Percentiles rank a stretch among this genome's conserved stretches.
Evolutionary conservation across 1,140 invertebrate genomes (phyloP).

Genomic region (Sinonovacula constricta): DNA sequence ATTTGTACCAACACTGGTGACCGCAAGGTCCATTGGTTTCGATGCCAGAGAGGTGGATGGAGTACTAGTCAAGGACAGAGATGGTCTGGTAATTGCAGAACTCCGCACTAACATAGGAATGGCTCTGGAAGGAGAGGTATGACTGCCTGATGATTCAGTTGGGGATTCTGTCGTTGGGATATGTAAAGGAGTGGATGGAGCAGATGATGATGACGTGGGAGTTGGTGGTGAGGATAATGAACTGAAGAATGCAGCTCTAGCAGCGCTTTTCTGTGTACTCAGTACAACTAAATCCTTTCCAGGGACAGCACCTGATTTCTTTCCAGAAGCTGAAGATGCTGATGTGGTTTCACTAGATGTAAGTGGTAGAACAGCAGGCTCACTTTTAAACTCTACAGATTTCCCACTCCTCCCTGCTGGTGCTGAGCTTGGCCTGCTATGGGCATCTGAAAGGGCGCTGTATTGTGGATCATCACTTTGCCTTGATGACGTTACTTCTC

Average conservation of each 20-base stretch:
- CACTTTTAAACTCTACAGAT: slow-evolving; percentile 30
- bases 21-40: slow-evolving; percentile 9
- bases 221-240: slow-evolving; percentile 56
- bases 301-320: slow-evolving; percentile 2
- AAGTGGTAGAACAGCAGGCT: slow-evolving; percentile 34
- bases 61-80: slow-evolving; percentile 14
- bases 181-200: slow-evolving; percentile 18
- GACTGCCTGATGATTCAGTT: slow-evolving; percentile 44
- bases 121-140: slow-evolving; percentile 6
- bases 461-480: not conserved
- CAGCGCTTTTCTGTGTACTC: slow-evolving; percentile 54
- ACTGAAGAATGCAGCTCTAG: slow-evolving; percentile 63
- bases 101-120: slow-evolving; percentile 12
- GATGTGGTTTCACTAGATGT: slow-evolving; percentile 23
- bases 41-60: slow-evolving; percentile 25
- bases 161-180: slow-evolving; percentile 40
- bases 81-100: slow-evolving; percentile 28
- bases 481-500: slow-evolving; percentile 21
- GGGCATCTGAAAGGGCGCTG: too few species aligned
- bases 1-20: too few species aligned
- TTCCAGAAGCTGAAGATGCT: not conserved
- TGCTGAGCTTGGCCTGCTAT: not conserved
- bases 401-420: slow-evolving; percentile 8
- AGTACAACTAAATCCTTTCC: too few species aligned
- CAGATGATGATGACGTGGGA: slow-evolving; percentile 47